Base-by-base conservation (phyloP, 2,113 vertebrate species). In the Lycaon pictus region DNA sequence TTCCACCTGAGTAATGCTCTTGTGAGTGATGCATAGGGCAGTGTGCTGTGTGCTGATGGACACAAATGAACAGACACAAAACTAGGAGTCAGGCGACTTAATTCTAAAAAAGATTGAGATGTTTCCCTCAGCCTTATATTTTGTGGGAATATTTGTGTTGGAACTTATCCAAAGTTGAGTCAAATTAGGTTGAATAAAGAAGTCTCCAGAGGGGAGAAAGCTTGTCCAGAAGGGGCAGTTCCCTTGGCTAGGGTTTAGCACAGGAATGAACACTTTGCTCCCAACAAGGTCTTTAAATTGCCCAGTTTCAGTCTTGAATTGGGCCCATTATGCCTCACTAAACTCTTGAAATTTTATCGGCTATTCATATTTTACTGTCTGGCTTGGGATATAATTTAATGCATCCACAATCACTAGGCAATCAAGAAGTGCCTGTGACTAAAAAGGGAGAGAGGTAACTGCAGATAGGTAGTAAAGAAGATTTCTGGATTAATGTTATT, bases 281-380 rank as follows among this genome's bases (percentile, higher is more conserved):
- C 82, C 62, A 55, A 11, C 27, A 22, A 79, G 76, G 25, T 17
- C 81, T 97, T 93, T 92, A 53, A 62, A 77, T 86, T 82, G 37
- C 10, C 37, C 69, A 56, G 71, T 12, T 79, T 91, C 51, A 43
- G 51, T 92, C 19, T n/a, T 96, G 95, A 97, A 96, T 91, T 23
- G 43, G 60, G 62, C 3, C 37, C 55, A 91, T 83, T 97, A 82
- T 96, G 87, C 62, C 67, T 90, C 32, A 48, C 35, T 71, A 83
- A 72, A 63, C 85, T 92, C 77, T 89, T 88, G 85, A 88, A n/a
- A 89, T 91, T 95, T 96, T 95, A 92, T 62, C 90, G 22, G 22
- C 58, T 88, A 37, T 94, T 93, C 82, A 88, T 92, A 37, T 79
- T 97, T 97, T 92, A n/a, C 67, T 69, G 69, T 87, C 89, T 96